These are phyloP conservation scores for Microctonus hyperodae DNA, from an alignment of 2,888 invertebrate genomes.

Conservation along the genomic window DNA sequence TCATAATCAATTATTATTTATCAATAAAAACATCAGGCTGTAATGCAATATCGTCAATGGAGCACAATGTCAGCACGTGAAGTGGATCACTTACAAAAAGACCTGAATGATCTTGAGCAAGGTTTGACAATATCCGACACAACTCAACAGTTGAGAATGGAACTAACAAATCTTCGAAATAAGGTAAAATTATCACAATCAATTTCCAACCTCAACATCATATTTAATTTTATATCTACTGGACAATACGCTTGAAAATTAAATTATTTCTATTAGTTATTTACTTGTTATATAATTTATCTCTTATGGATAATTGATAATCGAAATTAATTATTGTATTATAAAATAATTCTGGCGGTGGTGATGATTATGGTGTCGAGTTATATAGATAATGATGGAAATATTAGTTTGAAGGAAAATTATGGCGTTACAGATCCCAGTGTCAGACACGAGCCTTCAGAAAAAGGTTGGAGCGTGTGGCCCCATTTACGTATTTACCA, in stretches of 20 bases:
- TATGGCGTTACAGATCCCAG: slow-evolving; percentile 63
- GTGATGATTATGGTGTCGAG: too few relatives aligned
- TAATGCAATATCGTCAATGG: slow-evolving; percentile 77
- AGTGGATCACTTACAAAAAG: slow-evolving; percentile 76
- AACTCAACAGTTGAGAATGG: slow-evolving; percentile 73
- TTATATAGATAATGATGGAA: too few relatives aligned
- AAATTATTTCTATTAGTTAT: too few relatives aligned
- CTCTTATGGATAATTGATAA: too few relatives aligned
- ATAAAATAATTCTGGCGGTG: too few relatives aligned
- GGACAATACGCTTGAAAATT: slow-evolving; percentile 5
- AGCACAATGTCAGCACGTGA: slow-evolving; percentile 78
- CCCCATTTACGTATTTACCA: slow-evolving; percentile 60
- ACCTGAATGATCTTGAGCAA: slow-evolving; percentile 74
- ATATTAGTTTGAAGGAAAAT: slow-evolving; percentile 54
- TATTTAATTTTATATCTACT: slow-evolving; percentile 6
- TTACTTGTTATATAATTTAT: too few relatives aligned
- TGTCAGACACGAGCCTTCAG: slow-evolving; percentile 61
- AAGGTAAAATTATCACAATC: slow-evolving; percentile 64
- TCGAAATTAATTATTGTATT: too few relatives aligned
- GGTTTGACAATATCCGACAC: slow-evolving; percentile 74
- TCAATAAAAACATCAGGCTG: slow-evolving; percentile 51
- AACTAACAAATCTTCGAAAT: slow-evolving; percentile 78
- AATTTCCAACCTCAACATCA: too few relatives aligned
- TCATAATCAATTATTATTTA: neutral
- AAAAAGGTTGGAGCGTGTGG: slow-evolving; percentile 62